Percentiles rank a stretch among this genome's conserved stretches.
Evolutionary conservation across 2,888 invertebrate species (phyloP).

Genomic region (Stenchaetothrips biformis): DNA sequence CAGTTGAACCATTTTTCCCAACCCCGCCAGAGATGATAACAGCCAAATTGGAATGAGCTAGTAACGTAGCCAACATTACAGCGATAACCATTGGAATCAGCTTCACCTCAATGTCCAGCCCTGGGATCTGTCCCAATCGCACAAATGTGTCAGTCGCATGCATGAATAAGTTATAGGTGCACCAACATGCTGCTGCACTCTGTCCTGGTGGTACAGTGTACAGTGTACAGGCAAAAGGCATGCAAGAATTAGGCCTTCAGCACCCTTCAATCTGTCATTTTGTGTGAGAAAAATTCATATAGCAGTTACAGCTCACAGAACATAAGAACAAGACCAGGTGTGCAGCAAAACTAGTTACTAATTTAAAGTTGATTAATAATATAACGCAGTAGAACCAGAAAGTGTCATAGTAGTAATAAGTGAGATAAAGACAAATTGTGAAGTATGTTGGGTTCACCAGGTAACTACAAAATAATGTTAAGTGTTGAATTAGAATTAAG

Average conservation of each 20-base stretch:
- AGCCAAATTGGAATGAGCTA: constrained; percentile 70
- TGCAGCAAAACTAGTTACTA: constrained; percentile 11
- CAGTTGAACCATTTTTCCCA: constrained; percentile 98
- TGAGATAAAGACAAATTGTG: no score
- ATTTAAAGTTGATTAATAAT: not conserved
- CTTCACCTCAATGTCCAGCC: constrained; percentile 67
- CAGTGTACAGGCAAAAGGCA: not conserved
- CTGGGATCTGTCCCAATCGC: constrained; percentile 59
- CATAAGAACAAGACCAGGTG: not conserved
- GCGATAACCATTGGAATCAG: constrained; percentile 70
- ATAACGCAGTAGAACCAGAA: no score
- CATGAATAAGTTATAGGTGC: constrained; percentile 2
- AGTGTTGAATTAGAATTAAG: no score
- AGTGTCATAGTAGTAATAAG: not conserved
- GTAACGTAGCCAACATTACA: constrained; percentile 65
- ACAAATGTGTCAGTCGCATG: constrained; percentile 15
- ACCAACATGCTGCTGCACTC: constrained; percentile 20
- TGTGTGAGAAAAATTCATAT: not conserved
- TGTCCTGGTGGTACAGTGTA: constrained; percentile 4
- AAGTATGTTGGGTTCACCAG: no score
- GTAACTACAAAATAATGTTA: no score
- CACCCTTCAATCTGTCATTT: constrained; percentile 18
- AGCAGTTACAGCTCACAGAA: not conserved
- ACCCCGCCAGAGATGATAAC: constrained; percentile 67
- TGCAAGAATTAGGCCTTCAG: constrained; percentile 5